Percentiles rank a stretch among this genome's conserved stretches.
Conservation (phyloP, 1,140 invertebrate species). For the Zeugodacus cucurbitae region DNA sequence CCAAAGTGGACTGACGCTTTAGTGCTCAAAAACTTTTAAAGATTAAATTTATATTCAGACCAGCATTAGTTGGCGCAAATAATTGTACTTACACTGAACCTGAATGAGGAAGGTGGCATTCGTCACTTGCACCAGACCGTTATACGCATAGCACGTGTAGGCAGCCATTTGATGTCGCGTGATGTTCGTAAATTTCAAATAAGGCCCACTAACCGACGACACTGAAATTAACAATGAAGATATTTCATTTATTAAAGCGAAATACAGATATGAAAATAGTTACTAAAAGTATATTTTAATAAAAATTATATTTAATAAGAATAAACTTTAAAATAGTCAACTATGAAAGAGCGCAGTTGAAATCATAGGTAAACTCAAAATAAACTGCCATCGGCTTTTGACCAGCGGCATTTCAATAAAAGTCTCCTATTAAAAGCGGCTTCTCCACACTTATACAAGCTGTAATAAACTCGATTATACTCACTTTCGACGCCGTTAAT, state of each 20-base stretch:
- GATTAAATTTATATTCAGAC: too few species aligned
- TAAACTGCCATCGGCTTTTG: too few species aligned
- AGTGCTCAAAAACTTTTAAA: too few species aligned
- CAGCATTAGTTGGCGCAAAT: too few species aligned
- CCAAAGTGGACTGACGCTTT: neutral
- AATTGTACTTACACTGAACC: conserved; percentile 85
- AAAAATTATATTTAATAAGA: too few species aligned
- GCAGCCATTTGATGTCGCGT: conserved; percentile 87
- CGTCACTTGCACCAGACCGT: conserved; percentile 85
- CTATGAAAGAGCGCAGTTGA: too few species aligned
- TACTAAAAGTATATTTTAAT: too few species aligned
- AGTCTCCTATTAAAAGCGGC: neutral
- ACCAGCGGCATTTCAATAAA: neutral
- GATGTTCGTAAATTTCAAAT: conserved; percentile 83
- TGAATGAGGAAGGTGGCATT: conserved; percentile 84
- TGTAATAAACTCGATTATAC: conserved; percentile 52
- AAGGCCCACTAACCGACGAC: conserved; percentile 76
- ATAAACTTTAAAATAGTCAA: too few species aligned
- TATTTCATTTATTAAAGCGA: neutral
- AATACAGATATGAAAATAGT: too few species aligned
- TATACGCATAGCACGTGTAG: conserved; percentile 88
- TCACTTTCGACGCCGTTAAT: conserved; percentile 66
- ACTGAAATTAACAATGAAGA: conserved; percentile 59
- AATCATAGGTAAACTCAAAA: too few species aligned
- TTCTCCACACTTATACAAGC: neutral